These are phyloP conservation scores for Adoxophyes honmai DNA, from an alignment of 1,140 invertebrate species.

Conservation along the genomic window DNA sequence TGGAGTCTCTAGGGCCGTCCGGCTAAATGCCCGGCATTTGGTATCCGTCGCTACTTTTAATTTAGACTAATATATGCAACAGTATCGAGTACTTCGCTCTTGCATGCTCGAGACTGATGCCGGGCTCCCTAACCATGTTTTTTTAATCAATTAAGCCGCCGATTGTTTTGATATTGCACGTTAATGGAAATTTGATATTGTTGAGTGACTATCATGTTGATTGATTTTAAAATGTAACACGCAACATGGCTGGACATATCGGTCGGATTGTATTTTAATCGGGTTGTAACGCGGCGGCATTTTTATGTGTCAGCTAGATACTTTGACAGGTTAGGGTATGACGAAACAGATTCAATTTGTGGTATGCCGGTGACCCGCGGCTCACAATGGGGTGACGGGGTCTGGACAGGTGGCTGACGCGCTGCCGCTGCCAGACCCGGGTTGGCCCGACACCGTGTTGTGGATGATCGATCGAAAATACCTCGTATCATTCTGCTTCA, in stretches of 20 bases:
- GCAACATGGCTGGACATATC: slow-evolving; percentile 32
- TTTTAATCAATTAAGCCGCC: slow-evolving; percentile 61
- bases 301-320: slow-evolving; percentile 47
- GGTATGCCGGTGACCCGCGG: slow-evolving; percentile 38
- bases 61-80: slow-evolving; percentile 60
- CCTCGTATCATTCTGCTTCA: slow-evolving; percentile 6
- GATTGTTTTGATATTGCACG: slow-evolving; percentile 50
- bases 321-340: slow-evolving; percentile 57
- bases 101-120: slow-evolving; percentile 23
- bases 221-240: slow-evolving; percentile 52
- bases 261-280: slow-evolving; percentile 36
- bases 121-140: slow-evolving; percentile 35
- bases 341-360: slow-evolving; percentile 69
- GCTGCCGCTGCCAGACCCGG: slow-evolving; percentile 18
- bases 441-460: slow-evolving; percentile 1
- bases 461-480: slow-evolving; percentile 11
- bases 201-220: slow-evolving; percentile 60
- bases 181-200: slow-evolving; percentile 55
- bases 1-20: slow-evolving; percentile 72
- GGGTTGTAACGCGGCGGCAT: slow-evolving; percentile 47
- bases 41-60: slow-evolving; percentile 62
- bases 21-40: slow-evolving; percentile 58
- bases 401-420: slow-evolving; percentile 69
- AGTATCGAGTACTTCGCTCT: slow-evolving; percentile 45
- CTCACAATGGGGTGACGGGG: slow-evolving; percentile 60